Evolutionary conservation across 1,140 invertebrate genomes (phyloP), one percentile per base, ranked within the genome.

Genomic region (Manduca sexta): DNA sequence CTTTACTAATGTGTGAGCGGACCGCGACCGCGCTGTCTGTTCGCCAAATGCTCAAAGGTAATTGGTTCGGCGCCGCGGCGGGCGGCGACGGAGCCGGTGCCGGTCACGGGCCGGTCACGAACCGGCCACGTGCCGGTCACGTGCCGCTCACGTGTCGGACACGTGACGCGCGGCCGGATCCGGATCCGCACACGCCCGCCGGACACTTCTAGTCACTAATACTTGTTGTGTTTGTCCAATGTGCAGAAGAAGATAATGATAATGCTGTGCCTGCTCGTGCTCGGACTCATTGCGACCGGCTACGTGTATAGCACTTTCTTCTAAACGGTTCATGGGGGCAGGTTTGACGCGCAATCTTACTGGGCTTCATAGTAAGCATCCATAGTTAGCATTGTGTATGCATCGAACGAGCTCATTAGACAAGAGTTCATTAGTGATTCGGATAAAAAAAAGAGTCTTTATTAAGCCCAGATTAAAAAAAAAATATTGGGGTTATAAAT

Each of bases 211-310:
- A 71, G 59, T 37, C 57, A 85, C 83, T 87, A 86, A 87, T 85
- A 17, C 30, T 60, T 84, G 71, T 86, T 76, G 79, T 86, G 57
- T 86, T 86, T 86, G 68, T 87, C 87, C 80, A 74, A 84, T 88
- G 91, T 92, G 89, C 92, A 97, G 95, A 97, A 97, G 94, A 97
- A 97, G 91, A 97, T 97, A 80, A 96, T 97, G 93, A 97, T 97
- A 88, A 91, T 97, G 90, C 93, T 97, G 82, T 97, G 95, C 88
- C 89, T 97, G 78, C 89, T 94, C 69, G 91, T 96, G 73, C 85
- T 95, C 71, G 90, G 90, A 55, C 90, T 92, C 57, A 92, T 92
- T 70, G 89, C 94, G 75, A 91, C 88, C 70, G 89, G 90, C 80
- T 92, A 93, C 86, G 89, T 94, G 65, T 82, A 85, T 84, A 81